Evolutionary conservation across 2,113 vertebrate genomes (phyloP).

Genomic region (Coregonus clupeaformis): DNA sequence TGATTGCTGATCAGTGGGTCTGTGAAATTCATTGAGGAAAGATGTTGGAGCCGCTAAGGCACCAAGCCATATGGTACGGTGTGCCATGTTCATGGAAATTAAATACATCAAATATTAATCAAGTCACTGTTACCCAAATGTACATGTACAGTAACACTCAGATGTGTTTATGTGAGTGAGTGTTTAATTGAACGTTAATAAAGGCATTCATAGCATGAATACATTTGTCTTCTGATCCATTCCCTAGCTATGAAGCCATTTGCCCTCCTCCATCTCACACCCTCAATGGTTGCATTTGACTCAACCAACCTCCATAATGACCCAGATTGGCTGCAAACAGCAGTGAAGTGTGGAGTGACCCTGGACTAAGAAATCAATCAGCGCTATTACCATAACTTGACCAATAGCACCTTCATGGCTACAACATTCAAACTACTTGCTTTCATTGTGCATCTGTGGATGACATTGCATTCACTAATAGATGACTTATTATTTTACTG

Average conservation of each 20-base stretch:
- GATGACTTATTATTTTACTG: no score
- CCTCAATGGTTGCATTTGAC: not conserved
- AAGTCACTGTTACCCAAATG: slow-evolving; percentile 25
- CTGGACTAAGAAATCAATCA: slow-evolving; percentile 15
- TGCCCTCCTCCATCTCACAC: not conserved
- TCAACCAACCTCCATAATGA: not conserved
- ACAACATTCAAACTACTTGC: no score
- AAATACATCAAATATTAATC: slow-evolving; percentile 40
- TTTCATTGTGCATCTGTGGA: no score
- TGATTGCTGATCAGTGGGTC: not conserved
- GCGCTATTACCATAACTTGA: no score
- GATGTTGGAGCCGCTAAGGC: slow-evolving; percentile 17
- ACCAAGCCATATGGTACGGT: slow-evolving; percentile 17
- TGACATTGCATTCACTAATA: no score
- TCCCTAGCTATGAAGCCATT: not conserved
- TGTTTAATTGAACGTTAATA: slow-evolving; percentile 5
- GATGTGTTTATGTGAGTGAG: not conserved
- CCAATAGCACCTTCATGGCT: no score
- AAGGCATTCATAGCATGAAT: not conserved
- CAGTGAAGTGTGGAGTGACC: slow-evolving; percentile 15
- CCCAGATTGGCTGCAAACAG: slow-evolving; percentile 10
- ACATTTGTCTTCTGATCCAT: not conserved
- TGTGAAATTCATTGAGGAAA: slow-evolving; percentile 4
- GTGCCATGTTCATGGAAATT: slow-evolving; percentile 14
- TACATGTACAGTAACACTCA: slow-evolving; percentile 16